A percentile compares a stretch with the other conserved stretches of the same genome.
phyloP scores from a whole-genome alignment of 1,140 invertebrate species.

The Trissolcus basalis region DNA sequence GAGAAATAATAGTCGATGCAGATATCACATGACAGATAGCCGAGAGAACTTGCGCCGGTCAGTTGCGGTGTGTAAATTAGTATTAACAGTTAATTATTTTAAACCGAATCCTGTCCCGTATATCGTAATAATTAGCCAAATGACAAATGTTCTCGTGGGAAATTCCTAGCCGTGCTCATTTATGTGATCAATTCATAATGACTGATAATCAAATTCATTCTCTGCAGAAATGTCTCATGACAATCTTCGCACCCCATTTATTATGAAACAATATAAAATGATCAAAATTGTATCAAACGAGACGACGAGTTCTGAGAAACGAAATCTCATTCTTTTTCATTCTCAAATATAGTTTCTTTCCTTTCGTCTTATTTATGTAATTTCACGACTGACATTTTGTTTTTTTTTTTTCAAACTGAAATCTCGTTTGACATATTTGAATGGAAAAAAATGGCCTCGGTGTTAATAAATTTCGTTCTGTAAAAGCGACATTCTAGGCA shows the following conservation, averaged over 20 bases:
- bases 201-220: neutral
- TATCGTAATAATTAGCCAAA: slow-evolving; percentile 19
- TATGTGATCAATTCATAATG: neutral
- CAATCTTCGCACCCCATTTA: too few species aligned
- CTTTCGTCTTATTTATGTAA: too few species aligned
- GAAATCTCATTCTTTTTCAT: too few species aligned
- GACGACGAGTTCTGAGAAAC: too few species aligned
- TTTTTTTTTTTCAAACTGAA: slow-evolving; percentile 2
- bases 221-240: neutral
- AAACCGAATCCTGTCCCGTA: slow-evolving; percentile 23
- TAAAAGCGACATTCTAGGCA: slow-evolving; percentile 48
- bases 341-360: too few species aligned
- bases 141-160: slow-evolving; percentile 37
- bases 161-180: slow-evolving; percentile 11
- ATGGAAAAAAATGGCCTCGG: slow-evolving; percentile 10
- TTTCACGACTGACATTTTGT: neutral
- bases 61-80: slow-evolving; percentile 20
- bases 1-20: slow-evolving; percentile 30
- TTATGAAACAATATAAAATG: too few species aligned
- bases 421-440: neutral
- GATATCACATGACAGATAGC: slow-evolving; percentile 17
- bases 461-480: slow-evolving; percentile 13
- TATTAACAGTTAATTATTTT: slow-evolving; percentile 34
- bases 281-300: too few species aligned
- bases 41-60: slow-evolving; percentile 10